Evolutionary conservation across 2,888 invertebrate species (phyloP).

Genomic region (Caenorhabditis japonica): DNA sequence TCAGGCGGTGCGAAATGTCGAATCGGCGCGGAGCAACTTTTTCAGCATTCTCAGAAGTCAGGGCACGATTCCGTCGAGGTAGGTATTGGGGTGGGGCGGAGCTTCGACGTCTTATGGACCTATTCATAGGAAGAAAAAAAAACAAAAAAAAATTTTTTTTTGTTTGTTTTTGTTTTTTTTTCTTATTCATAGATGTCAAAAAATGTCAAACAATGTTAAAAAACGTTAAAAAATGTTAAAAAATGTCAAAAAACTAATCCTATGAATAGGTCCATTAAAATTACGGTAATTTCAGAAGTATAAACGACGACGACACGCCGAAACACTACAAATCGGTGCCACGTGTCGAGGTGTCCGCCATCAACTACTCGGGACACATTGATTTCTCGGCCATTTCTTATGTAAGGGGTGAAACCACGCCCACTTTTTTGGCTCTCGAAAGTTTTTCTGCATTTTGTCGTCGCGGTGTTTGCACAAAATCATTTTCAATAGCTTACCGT

Average conservation of each 20-base stretch:
- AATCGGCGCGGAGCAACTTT: conserved; percentile 32
- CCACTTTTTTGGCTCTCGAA: not conserved
- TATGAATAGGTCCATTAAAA: not conserved
- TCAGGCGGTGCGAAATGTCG: conserved; percentile 17
- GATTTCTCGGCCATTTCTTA: conserved; percentile 44
- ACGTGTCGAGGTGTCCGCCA: conserved; percentile 54
- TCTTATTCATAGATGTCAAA: too few relatives aligned
- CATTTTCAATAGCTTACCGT: too few relatives aligned
- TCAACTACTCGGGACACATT: conserved; percentile 51
- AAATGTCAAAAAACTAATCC: too few relatives aligned
- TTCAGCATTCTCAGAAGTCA: conserved; percentile 43
- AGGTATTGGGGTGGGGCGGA: too few relatives aligned
- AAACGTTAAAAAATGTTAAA: not conserved
- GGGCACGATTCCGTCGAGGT: conserved; percentile 52
- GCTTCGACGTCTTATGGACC: too few relatives aligned
- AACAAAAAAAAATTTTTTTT: too few relatives aligned
- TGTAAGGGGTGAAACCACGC: not conserved
- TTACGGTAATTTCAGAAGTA: conserved; percentile 11
- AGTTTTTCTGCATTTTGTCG: not conserved
- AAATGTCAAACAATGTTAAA: too few relatives aligned
- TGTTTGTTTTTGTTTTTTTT: too few relatives aligned
- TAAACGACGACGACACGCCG: conserved; percentile 53
- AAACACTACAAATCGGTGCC: conserved; percentile 53
- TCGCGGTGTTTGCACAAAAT: too few relatives aligned
- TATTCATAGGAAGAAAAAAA: too few relatives aligned